Conservation (phyloP, 2,797 vertebrate genomes). For the Sarcoramphus papa region DNA sequence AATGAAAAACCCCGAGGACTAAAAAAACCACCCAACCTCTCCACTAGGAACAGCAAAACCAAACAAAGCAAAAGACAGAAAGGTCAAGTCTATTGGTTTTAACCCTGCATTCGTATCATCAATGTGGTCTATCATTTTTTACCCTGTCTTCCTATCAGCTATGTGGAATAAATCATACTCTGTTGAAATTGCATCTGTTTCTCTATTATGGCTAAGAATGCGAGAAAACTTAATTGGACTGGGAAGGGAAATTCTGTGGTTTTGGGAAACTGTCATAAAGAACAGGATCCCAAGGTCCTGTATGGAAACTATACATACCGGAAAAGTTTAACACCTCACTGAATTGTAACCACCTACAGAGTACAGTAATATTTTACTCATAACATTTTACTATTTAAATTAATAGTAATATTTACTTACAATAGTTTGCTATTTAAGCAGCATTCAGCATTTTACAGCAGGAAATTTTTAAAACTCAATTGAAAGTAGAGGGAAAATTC, state of each 20-base stretch:
- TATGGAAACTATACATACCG: not conserved
- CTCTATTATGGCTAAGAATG: not conserved
- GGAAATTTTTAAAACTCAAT: not conserved
- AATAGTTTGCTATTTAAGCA: not conserved
- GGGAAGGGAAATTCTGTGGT: not conserved
- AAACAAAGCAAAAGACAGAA: not conserved
- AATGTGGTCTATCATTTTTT: rapidly evolving
- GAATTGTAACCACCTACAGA: not conserved
- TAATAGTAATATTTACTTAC: too few species aligned
- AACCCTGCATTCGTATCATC: not conserved
- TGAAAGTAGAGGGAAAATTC: not conserved
- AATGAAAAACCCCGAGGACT: not conserved
- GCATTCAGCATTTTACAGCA: not conserved
- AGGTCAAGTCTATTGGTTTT: not conserved
- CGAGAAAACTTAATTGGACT: not conserved
- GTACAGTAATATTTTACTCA: too few species aligned
- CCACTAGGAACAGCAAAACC: not conserved
- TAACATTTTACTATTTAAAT: too few species aligned
- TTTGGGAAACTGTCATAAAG: not conserved
- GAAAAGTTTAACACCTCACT: not conserved
- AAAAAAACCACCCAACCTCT: not conserved
- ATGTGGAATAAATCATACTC: not conserved
- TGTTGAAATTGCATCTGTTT: not conserved
- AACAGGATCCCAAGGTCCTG: not conserved
- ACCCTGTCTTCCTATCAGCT: not conserved